Evolutionary conservation across 2,113 vertebrate genomes (phyloP).

Genomic region (Ceratotherium simum): DNA sequence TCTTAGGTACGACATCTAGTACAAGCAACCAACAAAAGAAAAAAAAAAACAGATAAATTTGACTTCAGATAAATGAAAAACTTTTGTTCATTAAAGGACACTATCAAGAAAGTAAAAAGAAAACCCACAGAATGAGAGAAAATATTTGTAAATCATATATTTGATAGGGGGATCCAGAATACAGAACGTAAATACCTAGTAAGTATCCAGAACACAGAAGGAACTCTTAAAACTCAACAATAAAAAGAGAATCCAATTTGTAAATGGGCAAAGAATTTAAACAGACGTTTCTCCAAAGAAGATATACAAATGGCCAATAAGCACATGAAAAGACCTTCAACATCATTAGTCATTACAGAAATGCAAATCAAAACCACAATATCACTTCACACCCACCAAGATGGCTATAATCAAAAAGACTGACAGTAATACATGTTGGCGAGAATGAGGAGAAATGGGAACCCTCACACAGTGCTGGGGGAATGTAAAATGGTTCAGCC

Average conservation of each 20-base stretch:
- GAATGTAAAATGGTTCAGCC: not conserved
- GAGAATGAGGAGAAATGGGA: not conserved
- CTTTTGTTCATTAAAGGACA: not conserved
- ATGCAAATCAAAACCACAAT: conserved; percentile 8
- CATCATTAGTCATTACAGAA: not conserved
- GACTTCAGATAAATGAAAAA: not conserved
- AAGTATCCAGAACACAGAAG: not conserved
- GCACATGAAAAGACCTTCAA: not conserved
- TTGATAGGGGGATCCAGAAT: not conserved
- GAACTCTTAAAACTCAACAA: not conserved
- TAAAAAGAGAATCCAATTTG: not conserved
- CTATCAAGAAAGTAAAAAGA: not conserved
- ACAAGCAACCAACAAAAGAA: not conserved
- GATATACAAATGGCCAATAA: not conserved
- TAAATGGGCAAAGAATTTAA: not conserved
- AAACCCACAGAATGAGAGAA: not conserved
- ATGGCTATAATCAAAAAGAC: not conserved
- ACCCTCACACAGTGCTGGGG: not conserved
- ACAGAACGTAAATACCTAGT: not conserved
- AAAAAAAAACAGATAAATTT: not conserved
- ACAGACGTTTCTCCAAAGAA: not conserved
- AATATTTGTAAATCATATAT: not conserved
- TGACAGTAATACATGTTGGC: not conserved
- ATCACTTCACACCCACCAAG: not conserved
- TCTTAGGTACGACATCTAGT: not conserved